These are phyloP conservation scores for Setophaga kirtlandii DNA, from an alignment of 2,113 vertebrate genomes.

Conservation along the genomic window DNA sequence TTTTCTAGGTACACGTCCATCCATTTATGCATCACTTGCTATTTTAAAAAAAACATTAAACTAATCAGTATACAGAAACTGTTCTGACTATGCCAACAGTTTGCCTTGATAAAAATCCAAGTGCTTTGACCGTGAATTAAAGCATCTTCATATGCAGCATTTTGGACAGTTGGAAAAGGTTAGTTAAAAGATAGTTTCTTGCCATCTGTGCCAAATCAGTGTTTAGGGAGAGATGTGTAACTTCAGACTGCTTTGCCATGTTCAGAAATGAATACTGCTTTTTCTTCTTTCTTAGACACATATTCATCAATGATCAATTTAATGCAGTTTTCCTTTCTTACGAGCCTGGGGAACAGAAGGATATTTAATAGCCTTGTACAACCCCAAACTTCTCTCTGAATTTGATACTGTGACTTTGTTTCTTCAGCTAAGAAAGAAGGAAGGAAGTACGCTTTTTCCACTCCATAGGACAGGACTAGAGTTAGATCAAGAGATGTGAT, in stretches of 20 bases:
- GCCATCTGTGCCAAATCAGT: conserved; percentile 69
- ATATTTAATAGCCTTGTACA: conserved; percentile 43
- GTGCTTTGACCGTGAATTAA: conserved; percentile 66
- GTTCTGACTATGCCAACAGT: conserved; percentile 61
- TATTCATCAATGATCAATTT: conserved; percentile 72
- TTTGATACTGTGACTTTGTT: conserved; percentile 28
- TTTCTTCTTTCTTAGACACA: conserved; percentile 82
- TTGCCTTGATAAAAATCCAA: conserved; percentile 70
- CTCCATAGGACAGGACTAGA: conserved; percentile 55
- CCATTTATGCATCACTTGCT: conserved; percentile 72
- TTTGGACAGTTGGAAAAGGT: conserved; percentile 65
- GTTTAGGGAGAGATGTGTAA: conserved; percentile 69
- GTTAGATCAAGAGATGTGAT: conserved; percentile 32
- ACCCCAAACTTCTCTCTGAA: conserved; percentile 67
- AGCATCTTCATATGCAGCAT: conserved; percentile 74
- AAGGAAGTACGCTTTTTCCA: conserved; percentile 54
- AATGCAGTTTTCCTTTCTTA: conserved; percentile 61
- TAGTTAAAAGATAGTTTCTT: conserved; percentile 78
- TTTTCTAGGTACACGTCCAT: conserved; percentile 73
- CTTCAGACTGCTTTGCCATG: conserved; percentile 77
- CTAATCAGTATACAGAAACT: conserved; percentile 57
- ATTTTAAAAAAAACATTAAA: conserved; percentile 50
- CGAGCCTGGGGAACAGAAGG: conserved; percentile 36
- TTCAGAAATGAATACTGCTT: conserved; percentile 77
- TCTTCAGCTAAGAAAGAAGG: conserved; percentile 59